Percentiles rank a stretch among this genome's conserved stretches.
Evolutionary conservation across 2,113 vertebrate genomes (phyloP).

Genomic region (Eupsittula cactorum): DNA sequence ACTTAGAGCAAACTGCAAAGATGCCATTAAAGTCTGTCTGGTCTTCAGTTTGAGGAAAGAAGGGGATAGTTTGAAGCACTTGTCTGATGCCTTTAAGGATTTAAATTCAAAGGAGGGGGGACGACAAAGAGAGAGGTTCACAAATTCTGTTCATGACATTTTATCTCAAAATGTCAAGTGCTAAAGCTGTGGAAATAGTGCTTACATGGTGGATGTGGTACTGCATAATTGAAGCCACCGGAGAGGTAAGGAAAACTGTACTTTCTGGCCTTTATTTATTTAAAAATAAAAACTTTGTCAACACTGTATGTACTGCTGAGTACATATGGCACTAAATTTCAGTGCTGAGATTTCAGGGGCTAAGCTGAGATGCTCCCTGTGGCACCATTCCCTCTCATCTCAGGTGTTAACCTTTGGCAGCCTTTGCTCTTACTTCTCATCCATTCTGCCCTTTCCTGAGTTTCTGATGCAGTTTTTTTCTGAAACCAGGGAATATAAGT

Average conservation of each 20-base stretch:
- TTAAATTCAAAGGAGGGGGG: neutral
- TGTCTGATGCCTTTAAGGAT: constrained; percentile 14
- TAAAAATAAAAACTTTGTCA: constrained; percentile 44
- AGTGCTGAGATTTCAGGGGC: neutral
- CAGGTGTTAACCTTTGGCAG: neutral
- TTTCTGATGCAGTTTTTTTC: neutral
- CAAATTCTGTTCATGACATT: constrained; percentile 56
- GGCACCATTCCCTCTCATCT: neutral
- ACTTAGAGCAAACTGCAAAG: neutral
- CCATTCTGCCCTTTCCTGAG: neutral
- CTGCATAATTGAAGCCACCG: constrained; percentile 29
- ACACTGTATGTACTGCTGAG: neutral
- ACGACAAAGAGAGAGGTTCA: neutral
- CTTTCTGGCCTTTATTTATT: constrained; percentile 50
- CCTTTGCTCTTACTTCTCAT: neutral
- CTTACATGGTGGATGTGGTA: neutral
- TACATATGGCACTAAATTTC: neutral
- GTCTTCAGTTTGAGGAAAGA: neutral
- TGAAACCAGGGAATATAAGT: neutral
- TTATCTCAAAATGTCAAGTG: constrained; percentile 69
- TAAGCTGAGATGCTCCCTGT: neutral
- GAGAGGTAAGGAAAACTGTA: constrained; percentile 38
- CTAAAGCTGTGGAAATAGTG: constrained; percentile 53
- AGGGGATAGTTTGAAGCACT: neutral
- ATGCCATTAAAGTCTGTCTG: neutral